Base-by-base conservation (phyloP, 2,888 invertebrate species). In the Allophyes oxyacanthae region DNA sequence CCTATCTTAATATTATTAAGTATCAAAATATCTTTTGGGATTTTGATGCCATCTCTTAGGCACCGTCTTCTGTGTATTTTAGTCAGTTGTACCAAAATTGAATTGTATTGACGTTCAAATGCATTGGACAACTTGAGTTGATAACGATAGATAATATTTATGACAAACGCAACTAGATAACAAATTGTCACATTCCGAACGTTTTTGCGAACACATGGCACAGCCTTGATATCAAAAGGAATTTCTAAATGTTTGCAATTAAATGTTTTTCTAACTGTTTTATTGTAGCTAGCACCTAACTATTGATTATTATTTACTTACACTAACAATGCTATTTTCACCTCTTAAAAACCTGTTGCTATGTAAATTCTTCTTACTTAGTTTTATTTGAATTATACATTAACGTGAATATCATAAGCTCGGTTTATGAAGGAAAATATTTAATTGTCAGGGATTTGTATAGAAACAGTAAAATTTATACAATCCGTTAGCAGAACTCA, bases 131-230 rank as follows among this genome's bases (percentile, higher is more conserved):
- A 41, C 20, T 38, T 3, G 7, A 13, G 6, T 11, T 33, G 62
- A 65, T 65, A 64, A 54, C 36, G 43, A 32, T 6, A 46, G 58
- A 72, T 58, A 67, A 48, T 57, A 44, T 46, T 37, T 25, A 28
- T 28, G 33, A 44, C 45, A 63, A 62, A 57, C 30, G 60, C 32
- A 15, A 20, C 13, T 33, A 41, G 69, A 66, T 74, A 72, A 53
- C 48, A 49, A 49, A 66, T 51, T 63, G 55, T 58, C 52, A 42
- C 66, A 70, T 72, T 64, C 58, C 43, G 28, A 28, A 55, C 43
- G 63, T 67, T 67, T 70, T 59, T 49, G 40, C 52, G 43, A 59
- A 56, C 67, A 55, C 55, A 59, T 70, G 57, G 51, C 9, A 59
- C 6, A n/a, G 6, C 34, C 55, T 61, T 58, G 50, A 45, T 69